These are phyloP conservation scores for Cyprinodon diabolis DNA, from an alignment of 2,797 vertebrate species.

Conservation along the genomic window DNA sequence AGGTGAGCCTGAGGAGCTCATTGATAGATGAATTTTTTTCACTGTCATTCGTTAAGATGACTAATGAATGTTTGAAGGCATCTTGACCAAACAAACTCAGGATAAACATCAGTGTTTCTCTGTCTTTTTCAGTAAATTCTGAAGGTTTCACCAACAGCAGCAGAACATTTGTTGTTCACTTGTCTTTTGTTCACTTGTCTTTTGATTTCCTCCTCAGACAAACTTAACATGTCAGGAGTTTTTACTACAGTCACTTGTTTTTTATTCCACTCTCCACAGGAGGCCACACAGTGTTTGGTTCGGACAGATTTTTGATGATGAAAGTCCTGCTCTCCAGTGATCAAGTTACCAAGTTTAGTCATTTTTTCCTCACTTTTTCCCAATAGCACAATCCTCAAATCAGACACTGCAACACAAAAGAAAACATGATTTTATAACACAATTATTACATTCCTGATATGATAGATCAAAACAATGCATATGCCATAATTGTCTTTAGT, in stretches of 20 bases:
- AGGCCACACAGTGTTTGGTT: neutral
- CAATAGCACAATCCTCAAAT: neutral
- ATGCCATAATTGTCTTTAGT: no score
- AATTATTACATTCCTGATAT: neutral
- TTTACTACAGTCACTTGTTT: conserved; percentile 1
- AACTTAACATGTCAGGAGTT: conserved; percentile 18
- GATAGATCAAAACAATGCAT: no score
- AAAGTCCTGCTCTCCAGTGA: neutral
- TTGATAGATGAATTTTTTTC: rapidly evolving
- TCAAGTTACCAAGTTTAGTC: neutral
- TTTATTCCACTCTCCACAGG: neutral
- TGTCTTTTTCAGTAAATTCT: no score
- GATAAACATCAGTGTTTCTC: no score
- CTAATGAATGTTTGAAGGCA: conserved; percentile 1
- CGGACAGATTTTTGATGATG: rapidly evolving
- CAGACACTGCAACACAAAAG: neutral
- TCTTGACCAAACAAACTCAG: conserved; percentile 11
- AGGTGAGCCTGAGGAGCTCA: neutral
- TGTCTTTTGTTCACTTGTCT: conserved; percentile 2
- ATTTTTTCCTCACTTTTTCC: conserved; percentile 2
- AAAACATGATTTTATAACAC: neutral
- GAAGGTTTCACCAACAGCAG: no score
- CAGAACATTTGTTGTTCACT: conserved; percentile 14
- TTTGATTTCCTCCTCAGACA: neutral
- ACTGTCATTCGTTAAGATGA: neutral